Evolutionary conservation across 2,113 vertebrate genomes (phyloP), one percentile per base, ranked within the genome.

Genomic region (Eubucco bourcierii): DNA sequence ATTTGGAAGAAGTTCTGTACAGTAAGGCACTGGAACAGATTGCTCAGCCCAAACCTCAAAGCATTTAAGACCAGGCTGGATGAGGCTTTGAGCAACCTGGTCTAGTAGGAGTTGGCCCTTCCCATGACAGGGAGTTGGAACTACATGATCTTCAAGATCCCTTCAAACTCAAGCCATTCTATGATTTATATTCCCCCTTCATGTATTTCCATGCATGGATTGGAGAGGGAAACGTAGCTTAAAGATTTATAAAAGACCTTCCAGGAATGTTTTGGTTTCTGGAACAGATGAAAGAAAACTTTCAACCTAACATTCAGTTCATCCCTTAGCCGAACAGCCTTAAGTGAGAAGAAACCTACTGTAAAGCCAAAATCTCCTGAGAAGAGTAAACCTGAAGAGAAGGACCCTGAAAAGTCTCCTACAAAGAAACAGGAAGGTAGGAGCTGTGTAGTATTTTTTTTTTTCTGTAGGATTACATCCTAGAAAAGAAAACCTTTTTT

Each of bases 281-380:
- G 41, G 33, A 77, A 12, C 4, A 52, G 14, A 6, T 1, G 1
- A 33, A 67, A 41, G 63, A 12, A 71, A 80, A 27, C 18, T 66
- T 52, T 7, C 12, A 61, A 25, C 28, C 66, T 94, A 20, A 94
- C 18, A 1, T 6, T 12, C 4, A 4, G 82, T 79, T 83, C 80
- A 53, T 78, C 74, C 74, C 65, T n/a, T 46, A 98, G 91, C 96
- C 99, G 99, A 95, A 99, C 99, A 37, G 99, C 99, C 46, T 94
- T 99, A 93, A 99, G 98, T 96, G 99, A 99, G 96, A 99, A 99
- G 97, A 99, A 99, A 85, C 98, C 98, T 1, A 98, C 98, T 2
- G 98, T 99, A 70, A 99, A 99, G 88, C 98, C 99, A 12, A 99
- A 99, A 91, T 99, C 99, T 88, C 99, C 99, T 9, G 99, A 99